phyloP scores from a whole-genome alignment of 2,797 vertebrate species.

The Clarias pachynema region DNA sequence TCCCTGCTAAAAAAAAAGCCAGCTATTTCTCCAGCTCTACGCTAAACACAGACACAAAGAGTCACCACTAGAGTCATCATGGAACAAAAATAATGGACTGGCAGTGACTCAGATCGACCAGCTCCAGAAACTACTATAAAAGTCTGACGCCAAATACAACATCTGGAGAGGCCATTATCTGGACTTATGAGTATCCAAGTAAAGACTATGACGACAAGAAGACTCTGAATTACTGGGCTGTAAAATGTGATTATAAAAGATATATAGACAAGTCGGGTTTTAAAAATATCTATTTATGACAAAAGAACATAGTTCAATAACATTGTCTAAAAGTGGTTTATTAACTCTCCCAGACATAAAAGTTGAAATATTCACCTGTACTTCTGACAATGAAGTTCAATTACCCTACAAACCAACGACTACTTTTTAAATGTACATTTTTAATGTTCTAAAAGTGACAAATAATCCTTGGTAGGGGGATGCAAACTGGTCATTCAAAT shows the following conservation, averaged over 20 bases:
- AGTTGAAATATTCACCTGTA: background rate
- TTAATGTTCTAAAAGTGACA: background rate
- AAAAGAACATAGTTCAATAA: background rate
- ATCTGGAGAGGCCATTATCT: slow-evolving; percentile 47
- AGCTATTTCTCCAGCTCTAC: slow-evolving; percentile 4
- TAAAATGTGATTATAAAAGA: slow-evolving; percentile 10
- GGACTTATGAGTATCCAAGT: slow-evolving; percentile 53
- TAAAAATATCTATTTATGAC: background rate
- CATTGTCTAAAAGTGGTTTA: background rate
- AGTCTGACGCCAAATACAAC: slow-evolving; percentile 19
- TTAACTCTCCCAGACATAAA: background rate
- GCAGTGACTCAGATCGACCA: slow-evolving; percentile 43
- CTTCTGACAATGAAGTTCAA: background rate
- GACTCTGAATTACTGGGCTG: background rate
- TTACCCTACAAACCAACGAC: background rate
- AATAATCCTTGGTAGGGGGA: background rate
- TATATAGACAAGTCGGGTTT: background rate
- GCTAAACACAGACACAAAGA: slow-evolving; percentile 27
- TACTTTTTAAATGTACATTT: background rate
- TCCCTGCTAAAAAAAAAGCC: background rate
- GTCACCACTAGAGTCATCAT: slow-evolving; percentile 56
- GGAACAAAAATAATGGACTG: slow-evolving; percentile 45
- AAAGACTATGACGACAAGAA: slow-evolving; percentile 22
- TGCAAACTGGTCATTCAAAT: slow-evolving; percentile 15
- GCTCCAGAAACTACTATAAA: slow-evolving; percentile 34